phyloP scores from a whole-genome alignment of 2,888 invertebrate genomes.

The Deilephila porcellus region DNA sequence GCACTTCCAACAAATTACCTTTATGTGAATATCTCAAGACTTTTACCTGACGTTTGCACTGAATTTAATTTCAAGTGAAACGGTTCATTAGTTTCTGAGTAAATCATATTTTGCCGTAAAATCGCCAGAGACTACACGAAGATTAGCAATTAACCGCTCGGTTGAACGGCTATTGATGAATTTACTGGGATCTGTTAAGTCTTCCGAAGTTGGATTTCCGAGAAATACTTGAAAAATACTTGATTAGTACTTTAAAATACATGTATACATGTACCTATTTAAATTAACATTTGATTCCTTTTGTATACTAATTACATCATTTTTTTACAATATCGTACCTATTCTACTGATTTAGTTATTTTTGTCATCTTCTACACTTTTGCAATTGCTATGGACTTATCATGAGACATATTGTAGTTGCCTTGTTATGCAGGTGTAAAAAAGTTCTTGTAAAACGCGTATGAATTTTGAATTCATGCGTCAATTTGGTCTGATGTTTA shows the following conservation, averaged over 20 bases:
- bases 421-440: no score
- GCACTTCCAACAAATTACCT: neutral
- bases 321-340: no score
- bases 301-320: no score
- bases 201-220: neutral
- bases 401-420: no score
- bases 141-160: conserved; percentile 29
- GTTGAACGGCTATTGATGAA: conserved; percentile 17
- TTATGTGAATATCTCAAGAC: conserved; percentile 2
- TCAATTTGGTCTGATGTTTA: no score
- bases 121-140: neutral
- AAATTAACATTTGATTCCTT: no score
- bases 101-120: conserved; percentile 24
- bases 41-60: neutral
- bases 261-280: no score
- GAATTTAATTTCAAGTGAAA: conserved; percentile 24
- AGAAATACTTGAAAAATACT: neutral
- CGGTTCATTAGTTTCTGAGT: conserved; percentile 25
- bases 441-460: no score
- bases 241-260: neutral
- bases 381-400: no score
- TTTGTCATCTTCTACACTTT: no score
- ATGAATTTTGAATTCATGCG: no score
- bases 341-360: no score
- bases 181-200: neutral